Evolutionary conservation across 1,140 invertebrate species (phyloP), one percentile per base, ranked within the genome.

Genomic region (Hesperophylax magnus): DNA sequence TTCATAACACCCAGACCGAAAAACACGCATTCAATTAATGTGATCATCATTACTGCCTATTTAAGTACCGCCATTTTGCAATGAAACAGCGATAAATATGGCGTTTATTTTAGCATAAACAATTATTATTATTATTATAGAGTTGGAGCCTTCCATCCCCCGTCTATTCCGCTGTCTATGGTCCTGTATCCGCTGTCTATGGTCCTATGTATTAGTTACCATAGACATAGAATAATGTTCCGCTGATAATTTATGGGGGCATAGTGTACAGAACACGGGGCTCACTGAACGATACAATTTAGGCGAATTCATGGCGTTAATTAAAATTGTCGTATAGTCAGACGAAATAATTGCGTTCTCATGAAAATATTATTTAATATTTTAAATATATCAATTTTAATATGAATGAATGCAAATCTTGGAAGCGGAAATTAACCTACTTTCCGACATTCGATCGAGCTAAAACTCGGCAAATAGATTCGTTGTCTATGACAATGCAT

Each of bases 271-370:
- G 31, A 76, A 47, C 39, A 47, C 39, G 39, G 31, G 20, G 27
- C 81, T 24, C 71, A 24, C 72, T 80, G 60, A 80, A 72, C 61
- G 79, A 75, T 76, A 77, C 72, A 80, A 80, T 80, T 80, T 80
- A 53, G 74, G 58, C 56, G 34, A 65, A 76, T 76, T 80, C 72
- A 80, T 74, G 61, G 71, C 74, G 79, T 76, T 80, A 80, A 80
- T 80, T 80, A 80, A 80, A 80, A 80, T 67, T 75, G 65, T 60
- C 18, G 65, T 27, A 74, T 17, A 74, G 67, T 56, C 31, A 39
- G 69, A 65, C n/a, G 6, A 74, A 77, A 39, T 61, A 20, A 20
- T 18, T 18, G 1, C 56, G 6, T 2, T 54, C 3, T 1, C 4
- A 8, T 6, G 2, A 20, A n/a, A 22, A 58, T 8, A 7, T 3